Conservation (phyloP, 2,888 invertebrate species). For the Syrphus vitripennis region DNA sequence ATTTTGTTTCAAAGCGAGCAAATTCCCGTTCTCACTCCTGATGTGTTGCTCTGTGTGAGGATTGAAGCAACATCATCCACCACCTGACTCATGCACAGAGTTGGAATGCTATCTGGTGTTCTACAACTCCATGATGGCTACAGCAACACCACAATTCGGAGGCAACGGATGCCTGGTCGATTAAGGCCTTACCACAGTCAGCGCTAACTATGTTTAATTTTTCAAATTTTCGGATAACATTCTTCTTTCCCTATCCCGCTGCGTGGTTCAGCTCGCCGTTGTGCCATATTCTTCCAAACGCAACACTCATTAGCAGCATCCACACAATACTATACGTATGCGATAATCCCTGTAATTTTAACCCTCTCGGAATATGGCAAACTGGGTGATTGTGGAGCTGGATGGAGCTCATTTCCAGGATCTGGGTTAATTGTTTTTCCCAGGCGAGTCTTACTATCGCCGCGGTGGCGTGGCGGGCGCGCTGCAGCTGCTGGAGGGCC, state of each 20-base stretch:
- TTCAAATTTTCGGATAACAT: slow-evolving; percentile 27
- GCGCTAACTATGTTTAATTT: background rate
- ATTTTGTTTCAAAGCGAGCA: slow-evolving; percentile 18
- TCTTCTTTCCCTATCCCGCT: background rate
- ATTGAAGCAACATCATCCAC: background rate
- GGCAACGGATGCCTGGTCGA: slow-evolving; percentile 38
- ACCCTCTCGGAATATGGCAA: background rate
- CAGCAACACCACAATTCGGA: background rate
- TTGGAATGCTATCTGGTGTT: background rate
- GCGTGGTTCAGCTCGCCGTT: background rate
- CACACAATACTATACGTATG: background rate
- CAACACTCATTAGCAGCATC: slow-evolving; percentile 49
- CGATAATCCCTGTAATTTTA: slow-evolving; percentile 1
- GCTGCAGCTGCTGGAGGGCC: too few relatives aligned
- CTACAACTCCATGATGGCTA: background rate
- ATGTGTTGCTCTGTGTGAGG: background rate
- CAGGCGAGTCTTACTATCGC: slow-evolving; percentile 32
- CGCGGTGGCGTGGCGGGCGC: too few relatives aligned
- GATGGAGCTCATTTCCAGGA: slow-evolving; percentile 1
- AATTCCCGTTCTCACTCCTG: background rate
- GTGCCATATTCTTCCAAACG: slow-evolving; percentile 3
- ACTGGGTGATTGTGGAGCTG: background rate
- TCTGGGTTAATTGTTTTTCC: slow-evolving; percentile 66
- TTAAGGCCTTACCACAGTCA: slow-evolving; percentile 27
- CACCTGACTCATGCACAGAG: background rate